A percentile compares a stretch with the other conserved stretches of the same genome.
Evolutionary conservation across 2,888 invertebrate species (phyloP).

Genomic region (Eupithecia tripunctaria): DNA sequence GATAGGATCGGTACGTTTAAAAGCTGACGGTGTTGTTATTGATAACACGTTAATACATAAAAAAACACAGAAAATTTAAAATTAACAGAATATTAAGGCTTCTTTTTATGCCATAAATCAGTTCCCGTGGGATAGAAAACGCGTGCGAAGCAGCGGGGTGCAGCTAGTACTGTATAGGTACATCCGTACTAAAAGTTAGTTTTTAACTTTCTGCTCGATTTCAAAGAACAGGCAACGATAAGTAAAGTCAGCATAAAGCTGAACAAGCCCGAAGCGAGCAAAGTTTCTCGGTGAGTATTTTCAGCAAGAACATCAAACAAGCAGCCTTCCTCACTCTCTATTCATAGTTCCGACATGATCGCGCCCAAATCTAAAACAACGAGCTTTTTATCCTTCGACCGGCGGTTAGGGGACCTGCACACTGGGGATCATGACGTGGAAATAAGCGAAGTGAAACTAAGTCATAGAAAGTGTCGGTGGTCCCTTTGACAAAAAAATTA

Average conservation of each 20-base stretch:
- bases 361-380: constrained; percentile 33
- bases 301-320: constrained; percentile 18
- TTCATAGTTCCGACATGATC: constrained; percentile 24
- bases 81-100: too few species aligned
- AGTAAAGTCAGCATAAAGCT: background rate
- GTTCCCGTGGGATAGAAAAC: too few species aligned
- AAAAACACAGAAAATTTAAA: too few species aligned
- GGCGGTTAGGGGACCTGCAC: background rate
- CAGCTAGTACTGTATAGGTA: background rate
- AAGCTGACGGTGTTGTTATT: too few species aligned
- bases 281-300: constrained; percentile 6
- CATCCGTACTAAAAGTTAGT: background rate
- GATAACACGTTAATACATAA: too few species aligned
- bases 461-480: background rate
- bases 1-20: too few species aligned
- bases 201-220: background rate
- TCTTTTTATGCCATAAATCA: too few species aligned
- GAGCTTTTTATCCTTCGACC: constrained; percentile 18
- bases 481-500: background rate
- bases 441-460: background rate
- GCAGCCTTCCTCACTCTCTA: constrained; percentile 6
- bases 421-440: background rate
- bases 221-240: background rate
- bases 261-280: background rate
- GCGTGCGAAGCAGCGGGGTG: too few species aligned